Conservation (phyloP, 1,140 invertebrate genomes). For the Zaprionus capensis region DNA sequence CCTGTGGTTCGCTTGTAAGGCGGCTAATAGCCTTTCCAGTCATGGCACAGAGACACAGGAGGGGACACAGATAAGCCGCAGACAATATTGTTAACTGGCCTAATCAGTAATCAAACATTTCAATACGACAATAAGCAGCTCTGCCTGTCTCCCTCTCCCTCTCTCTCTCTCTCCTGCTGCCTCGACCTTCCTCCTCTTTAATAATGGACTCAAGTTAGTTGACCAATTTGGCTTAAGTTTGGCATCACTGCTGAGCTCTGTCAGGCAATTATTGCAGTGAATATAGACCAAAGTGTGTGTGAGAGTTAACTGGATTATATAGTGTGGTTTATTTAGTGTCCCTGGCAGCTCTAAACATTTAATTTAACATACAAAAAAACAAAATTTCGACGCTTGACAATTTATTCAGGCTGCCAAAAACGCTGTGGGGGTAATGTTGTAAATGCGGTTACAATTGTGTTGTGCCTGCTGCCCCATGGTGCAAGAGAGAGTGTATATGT, state of each 20-base stretch:
- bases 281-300: neutral
- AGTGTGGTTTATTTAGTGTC: neutral
- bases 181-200: neutral
- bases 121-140: slow-evolving; percentile 20
- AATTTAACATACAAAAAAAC: neutral
- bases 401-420: slow-evolving; percentile 7
- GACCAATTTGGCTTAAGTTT: slow-evolving; percentile 4
- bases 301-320: neutral
- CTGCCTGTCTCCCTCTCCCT: neutral
- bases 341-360: slow-evolving; percentile 1
- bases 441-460: slow-evolving; percentile 15
- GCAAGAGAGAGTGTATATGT: neutral
- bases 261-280: neutral
- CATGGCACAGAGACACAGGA: slow-evolving; percentile 9
- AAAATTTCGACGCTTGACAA: neutral
- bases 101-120: slow-evolving; percentile 53
- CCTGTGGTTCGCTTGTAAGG: neutral
- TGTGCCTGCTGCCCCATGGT: neutral
- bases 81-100: slow-evolving; percentile 43
- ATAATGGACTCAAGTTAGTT: slow-evolving; percentile 8
- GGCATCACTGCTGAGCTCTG: neutral
- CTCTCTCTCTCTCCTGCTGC: neutral
- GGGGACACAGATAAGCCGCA: slow-evolving; percentile 27
- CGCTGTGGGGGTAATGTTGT: neutral
- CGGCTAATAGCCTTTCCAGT: slow-evolving; percentile 40